phyloP scores from a whole-genome alignment of 2,888 invertebrate species.

The Eupelmus urozonus region DNA sequence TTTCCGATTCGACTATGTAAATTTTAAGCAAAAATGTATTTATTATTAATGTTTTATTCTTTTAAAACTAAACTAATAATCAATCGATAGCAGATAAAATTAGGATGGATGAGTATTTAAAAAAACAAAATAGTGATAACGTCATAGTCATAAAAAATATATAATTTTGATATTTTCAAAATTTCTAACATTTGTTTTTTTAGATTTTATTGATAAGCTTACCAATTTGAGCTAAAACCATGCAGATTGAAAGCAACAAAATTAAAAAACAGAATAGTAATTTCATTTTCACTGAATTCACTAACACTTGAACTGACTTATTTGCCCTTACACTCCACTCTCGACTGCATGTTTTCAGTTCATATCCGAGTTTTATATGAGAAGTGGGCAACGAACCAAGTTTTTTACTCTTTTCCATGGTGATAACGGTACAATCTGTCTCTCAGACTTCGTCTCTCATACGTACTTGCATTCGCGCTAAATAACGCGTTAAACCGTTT shows the following conservation, averaged over 20 bases:
- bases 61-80: too few species aligned
- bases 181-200: too few species aligned
- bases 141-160: too few species aligned
- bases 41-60: too few species aligned
- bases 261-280: neutral
- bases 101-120: too few species aligned
- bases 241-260: neutral
- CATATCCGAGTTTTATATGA: constrained; percentile 26
- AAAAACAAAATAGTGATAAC: too few species aligned
- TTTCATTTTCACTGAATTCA: constrained; percentile 18
- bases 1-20: too few species aligned
- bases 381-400: constrained; percentile 8
- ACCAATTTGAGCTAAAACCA: constrained; percentile 15
- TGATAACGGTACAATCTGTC: constrained; percentile 39
- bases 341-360: constrained; percentile 12
- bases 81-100: too few species aligned
- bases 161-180: too few species aligned
- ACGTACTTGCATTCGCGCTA: neutral
- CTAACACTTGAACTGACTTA: neutral
- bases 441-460: neutral
- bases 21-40: too few species aligned
- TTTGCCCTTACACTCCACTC: neutral
- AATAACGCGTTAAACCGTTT: too few species aligned
- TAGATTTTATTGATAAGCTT: neutral
- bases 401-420: constrained; percentile 29